phyloP scores from a whole-genome alignment of 1,140 invertebrate species.

The Atopsyche davidsoni region DNA sequence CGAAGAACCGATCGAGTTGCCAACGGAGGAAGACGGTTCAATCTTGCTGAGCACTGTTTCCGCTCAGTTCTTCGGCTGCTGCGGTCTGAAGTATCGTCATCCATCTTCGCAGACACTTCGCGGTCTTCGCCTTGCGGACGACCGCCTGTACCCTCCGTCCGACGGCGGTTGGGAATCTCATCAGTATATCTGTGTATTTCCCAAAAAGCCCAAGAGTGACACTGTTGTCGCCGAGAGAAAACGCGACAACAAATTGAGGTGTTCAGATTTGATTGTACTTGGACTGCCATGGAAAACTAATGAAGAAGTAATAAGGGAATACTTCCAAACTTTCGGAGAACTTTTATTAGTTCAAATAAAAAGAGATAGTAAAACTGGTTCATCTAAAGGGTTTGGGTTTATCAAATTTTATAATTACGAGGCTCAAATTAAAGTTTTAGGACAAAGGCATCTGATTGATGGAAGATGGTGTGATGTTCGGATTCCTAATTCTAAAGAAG shows the following conservation, averaged over 20 bases:
- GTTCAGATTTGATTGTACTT: constrained; percentile 77
- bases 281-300: constrained; percentile 74
- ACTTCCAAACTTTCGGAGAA: constrained; percentile 73
- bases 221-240: constrained; percentile 41
- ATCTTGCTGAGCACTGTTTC: constrained; percentile 74
- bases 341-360: constrained; percentile 68
- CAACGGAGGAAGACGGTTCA: constrained; percentile 77
- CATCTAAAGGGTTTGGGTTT: constrained; percentile 80
- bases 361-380: constrained; percentile 66
- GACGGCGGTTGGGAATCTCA: constrained; percentile 41
- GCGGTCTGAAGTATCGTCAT: constrained; percentile 82
- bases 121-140: constrained; percentile 75
- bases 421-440: constrained; percentile 56
- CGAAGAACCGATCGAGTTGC: constrained; percentile 83
- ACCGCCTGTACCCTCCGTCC: constrained; percentile 54
- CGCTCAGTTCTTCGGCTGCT: constrained; percentile 82
- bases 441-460: constrained; percentile 69
- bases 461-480: constrained; percentile 76
- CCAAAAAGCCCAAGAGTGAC: constrained; percentile 33
- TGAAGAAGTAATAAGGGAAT: constrained; percentile 65
- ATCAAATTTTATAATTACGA: constrained; percentile 70
- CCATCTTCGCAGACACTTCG: constrained; percentile 70
- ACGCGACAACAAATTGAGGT: constrained; percentile 67
- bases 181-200: constrained; percentile 46
- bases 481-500: constrained; percentile 71